Evolutionary conservation across 2,113 vertebrate genomes (phyloP).

Genomic region (Seriola dumerili): DNA sequence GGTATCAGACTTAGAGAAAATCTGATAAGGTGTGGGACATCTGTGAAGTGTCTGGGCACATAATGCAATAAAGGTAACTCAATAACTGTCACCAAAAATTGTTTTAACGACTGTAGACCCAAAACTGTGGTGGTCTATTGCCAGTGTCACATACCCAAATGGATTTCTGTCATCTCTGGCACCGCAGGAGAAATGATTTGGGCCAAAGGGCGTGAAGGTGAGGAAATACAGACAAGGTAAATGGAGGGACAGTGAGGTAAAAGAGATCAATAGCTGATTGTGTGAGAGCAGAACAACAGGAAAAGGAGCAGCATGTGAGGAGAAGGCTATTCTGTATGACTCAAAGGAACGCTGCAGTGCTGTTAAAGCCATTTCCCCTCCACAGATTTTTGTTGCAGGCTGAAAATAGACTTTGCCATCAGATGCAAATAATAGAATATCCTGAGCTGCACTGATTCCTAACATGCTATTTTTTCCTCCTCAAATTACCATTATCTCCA

Average conservation of each 20-base stretch:
- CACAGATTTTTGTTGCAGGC: conserved; percentile 35
- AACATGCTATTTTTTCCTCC: conserved; percentile 12
- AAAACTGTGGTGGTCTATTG: conserved; percentile 30
- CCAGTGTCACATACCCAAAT: conserved; percentile 44
- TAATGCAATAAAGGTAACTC: conserved; percentile 47
- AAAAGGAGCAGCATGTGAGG: conserved; percentile 13
- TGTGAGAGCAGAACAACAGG: conserved; percentile 22
- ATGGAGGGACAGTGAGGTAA: conserved; percentile 9
- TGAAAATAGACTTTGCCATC: conserved; percentile 60
- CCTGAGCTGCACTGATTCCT: conserved; percentile 18
- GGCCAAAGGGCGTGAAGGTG: conserved; percentile 30
- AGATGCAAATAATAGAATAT: conserved; percentile 54
- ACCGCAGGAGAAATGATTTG: conserved; percentile 19
- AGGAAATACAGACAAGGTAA: conserved; percentile 43
- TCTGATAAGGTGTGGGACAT: conserved; percentile 40
- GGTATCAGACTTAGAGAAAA: conserved; percentile 23
- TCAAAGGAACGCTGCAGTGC: conserved; percentile 40
- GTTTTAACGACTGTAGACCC: conserved; percentile 17
- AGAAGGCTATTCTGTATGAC: conserved; percentile 26
- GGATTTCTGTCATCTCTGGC: conserved; percentile 43
- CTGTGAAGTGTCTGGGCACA: conserved; percentile 17
- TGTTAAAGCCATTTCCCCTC: conserved; percentile 53
- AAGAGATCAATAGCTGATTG: conserved; percentile 43
- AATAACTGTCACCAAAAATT: conserved; percentile 44
- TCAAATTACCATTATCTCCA: conserved; percentile 33